Evolutionary conservation across 1,140 invertebrate genomes (phyloP), one percentile per base, ranked within the genome.

Genomic region (Brachionus asplanchnoidis): DNA sequence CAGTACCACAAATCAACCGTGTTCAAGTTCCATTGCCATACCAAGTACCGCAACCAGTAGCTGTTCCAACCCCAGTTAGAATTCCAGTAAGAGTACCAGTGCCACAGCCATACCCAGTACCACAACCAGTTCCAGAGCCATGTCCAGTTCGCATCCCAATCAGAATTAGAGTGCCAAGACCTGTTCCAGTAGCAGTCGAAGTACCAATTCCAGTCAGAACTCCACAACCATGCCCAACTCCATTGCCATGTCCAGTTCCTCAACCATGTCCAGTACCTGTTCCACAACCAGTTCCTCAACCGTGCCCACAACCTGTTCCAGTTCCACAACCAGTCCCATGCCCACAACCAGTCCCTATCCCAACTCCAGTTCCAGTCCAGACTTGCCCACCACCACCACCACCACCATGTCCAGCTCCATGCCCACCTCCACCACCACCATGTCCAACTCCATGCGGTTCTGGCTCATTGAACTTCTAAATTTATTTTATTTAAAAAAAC

Each of bases 71-170:
- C 2, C 40, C 73, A 26, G 73, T 77, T 50, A 26, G 28, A 77
- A 28, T 77, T 11, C 40, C 40, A 77, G 42, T 77, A 14, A 77
- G 73, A 77, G 73, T 77, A 77, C 73, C 73, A 77, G 73, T 77
- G 5, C 73, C 73, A 77, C 40, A 77, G 46, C 73, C 73, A 46
- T 44, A 46, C 20, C 73, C 73, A 26, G 73, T 77, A 77, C 73
- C 40, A 46, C 14, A 44, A 44, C 73, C 73, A 77, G 73, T 77
- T 46, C 73, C 40, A 77, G 7, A 23, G 26, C 40, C 73, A 46
- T 42, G 40, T 23, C 40, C 40, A 46, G 73, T 77, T 20, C 40
- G 73, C n/a, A 28, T 77, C 11, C 73, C 73, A 77, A 46, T 77
- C n/a, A 77, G 73, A 77, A 77, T 77, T 23, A 44, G 17, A 77